phyloP scores from a whole-genome alignment of 2,113 vertebrate genomes.

The Odontophorus gujanensis region DNA sequence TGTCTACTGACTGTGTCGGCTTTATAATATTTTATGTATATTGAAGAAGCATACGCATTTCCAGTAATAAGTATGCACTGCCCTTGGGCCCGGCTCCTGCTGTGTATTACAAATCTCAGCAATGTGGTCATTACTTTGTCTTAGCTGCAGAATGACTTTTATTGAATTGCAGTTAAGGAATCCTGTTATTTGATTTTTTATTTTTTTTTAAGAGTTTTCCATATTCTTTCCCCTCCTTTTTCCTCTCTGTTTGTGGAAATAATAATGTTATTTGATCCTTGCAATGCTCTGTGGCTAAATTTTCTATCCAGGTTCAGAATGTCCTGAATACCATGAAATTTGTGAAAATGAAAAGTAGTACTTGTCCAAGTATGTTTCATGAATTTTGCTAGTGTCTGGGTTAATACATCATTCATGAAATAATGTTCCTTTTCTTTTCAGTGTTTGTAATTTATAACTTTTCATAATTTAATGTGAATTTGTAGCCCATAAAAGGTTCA shows the following conservation, averaged over 20 bases:
- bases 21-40: conserved; percentile 18
- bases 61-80: conserved; percentile 10
- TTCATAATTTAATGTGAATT: not conserved
- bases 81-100: conserved; percentile 14
- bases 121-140: conserved; percentile 55
- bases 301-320: not conserved
- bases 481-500: not conserved
- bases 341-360: not conserved
- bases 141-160: conserved; percentile 52
- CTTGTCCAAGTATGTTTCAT: not conserved
- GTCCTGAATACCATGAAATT: not conserved
- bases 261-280: not conserved
- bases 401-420: not conserved
- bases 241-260: not conserved
- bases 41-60: not conserved
- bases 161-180: conserved; percentile 47
- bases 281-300: not conserved
- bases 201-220: not conserved
- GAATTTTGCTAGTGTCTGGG: not conserved
- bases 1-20: not conserved
- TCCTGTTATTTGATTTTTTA: not conserved
- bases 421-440: not conserved
- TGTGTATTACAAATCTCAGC: conserved; percentile 33
- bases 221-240: not conserved
- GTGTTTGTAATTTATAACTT: not conserved